These are phyloP conservation scores for Macroglossus sobrinus DNA, from an alignment of 2,113 vertebrate genomes.

Conservation along the genomic window DNA sequence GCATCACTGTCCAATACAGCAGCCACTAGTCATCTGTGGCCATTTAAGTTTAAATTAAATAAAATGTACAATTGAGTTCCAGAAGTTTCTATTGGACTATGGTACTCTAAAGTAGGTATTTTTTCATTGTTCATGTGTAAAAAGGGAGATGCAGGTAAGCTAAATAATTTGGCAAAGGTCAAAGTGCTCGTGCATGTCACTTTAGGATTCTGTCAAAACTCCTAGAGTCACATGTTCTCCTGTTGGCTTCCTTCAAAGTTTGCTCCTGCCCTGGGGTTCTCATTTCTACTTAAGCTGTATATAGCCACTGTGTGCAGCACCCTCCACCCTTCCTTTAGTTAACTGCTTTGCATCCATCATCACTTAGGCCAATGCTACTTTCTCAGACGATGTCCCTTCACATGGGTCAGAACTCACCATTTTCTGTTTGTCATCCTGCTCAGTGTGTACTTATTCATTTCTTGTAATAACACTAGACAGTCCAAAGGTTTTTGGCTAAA, in stretches of 20 bases:
- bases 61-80: not conserved
- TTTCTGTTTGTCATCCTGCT: not conserved
- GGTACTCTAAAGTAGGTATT: not conserved
- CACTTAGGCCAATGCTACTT: not conserved
- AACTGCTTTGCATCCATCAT: not conserved
- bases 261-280: not conserved
- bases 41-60: constrained; percentile 13
- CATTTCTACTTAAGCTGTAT: not conserved
- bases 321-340: not conserved
- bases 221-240: not conserved
- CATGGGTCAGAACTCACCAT: not conserved
- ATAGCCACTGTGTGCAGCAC: fast-evolving
- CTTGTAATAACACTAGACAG: not conserved
- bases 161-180: not conserved
- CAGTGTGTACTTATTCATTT: not conserved
- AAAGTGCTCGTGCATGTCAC: not conserved
- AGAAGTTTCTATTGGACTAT: not conserved
- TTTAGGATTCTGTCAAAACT: not conserved
- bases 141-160: not conserved
- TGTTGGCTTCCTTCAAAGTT: not conserved
- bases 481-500: not conserved
- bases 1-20: not conserved
- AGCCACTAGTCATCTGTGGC: not conserved
- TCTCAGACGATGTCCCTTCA: not conserved
- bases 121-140: not conserved